Evolutionary conservation across 2,113 vertebrate genomes (phyloP), one percentile per base, ranked within the genome.

Genomic region (Tonatia bakeri): DNA sequence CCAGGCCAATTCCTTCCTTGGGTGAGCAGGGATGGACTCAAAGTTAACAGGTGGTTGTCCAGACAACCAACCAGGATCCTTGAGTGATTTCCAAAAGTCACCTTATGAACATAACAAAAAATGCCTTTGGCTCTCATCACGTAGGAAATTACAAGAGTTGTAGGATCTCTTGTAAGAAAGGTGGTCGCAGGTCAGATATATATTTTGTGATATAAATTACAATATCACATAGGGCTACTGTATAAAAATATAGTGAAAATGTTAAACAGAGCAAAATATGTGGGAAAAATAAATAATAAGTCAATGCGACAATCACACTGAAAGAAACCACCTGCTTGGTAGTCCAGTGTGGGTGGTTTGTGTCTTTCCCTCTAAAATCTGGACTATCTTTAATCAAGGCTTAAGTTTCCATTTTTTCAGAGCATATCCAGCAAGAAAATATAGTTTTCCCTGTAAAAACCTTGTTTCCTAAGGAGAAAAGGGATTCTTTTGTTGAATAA

Each of bases 401-500:
- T 26, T 79, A 52, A 28, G 5, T 91, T 94, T 97, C 76, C 65
- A 73, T 88, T 97, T 61, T 61, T 90, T 97, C 77, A 87, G 56
- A 38, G 75, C 36, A 96, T 87, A 65, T 88, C 38, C 20, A 87
- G 87, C 47, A 76, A 96, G 88, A 93, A 98, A 97, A 93, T 87
- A 89, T 0, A 0, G 54, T 54, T 96, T 96, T 92, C 75, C 65
- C 97, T 96, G 94, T 90, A 97, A 97, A 97, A 84, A 81, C 91
- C 80, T 19, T 26, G 75, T 97, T 98, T 98, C 96, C 81, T 36
- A 3, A 5, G 56, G 80, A 93, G 69, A 89, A 95, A 97, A 83
- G 95, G 97, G 79, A 95, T 89, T 96, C 94, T 97, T 94, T 79
- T 88, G 73, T 95, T 98, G 96, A 98, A 96, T 98, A 97, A 97